phyloP scores from a whole-genome alignment of 30 jellyfish, hydroid and myxozoan genomes.

The Aurelia aurita complex sp. Pacific region DNA sequence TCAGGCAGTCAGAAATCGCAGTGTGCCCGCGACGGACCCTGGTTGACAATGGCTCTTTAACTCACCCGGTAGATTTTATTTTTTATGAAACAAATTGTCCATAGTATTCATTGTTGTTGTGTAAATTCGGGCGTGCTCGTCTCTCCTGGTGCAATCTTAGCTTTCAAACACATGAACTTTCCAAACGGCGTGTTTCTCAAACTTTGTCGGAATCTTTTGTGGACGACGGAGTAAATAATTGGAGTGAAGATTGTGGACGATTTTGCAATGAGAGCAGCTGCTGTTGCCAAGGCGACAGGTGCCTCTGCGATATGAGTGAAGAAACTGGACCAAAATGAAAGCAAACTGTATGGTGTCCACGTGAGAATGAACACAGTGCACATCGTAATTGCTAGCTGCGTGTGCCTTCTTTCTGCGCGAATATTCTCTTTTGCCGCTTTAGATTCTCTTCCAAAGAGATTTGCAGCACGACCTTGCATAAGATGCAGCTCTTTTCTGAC shows the following conservation, averaged over 20 bases:
- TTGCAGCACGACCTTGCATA: conserved; percentile 55
- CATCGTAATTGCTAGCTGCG: conserved; percentile 56
- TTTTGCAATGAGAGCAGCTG: conserved; percentile 67
- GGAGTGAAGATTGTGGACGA: conserved; percentile 78
- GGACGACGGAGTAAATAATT: conserved; percentile 46
- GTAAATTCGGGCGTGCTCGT: conserved; percentile 4
- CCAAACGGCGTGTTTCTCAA: conserved; percentile 6
- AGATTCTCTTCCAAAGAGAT: conserved; percentile 51
- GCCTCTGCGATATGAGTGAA: conserved; percentile 20
- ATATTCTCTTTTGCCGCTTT: conserved; percentile 38
- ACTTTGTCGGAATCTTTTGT: conserved; percentile 53
- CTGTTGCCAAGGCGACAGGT: conserved; percentile 37
- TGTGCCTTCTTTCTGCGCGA: conserved; percentile 60
- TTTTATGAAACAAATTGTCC: too few species aligned
- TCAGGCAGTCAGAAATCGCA: too few species aligned
- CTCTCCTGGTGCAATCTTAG: conserved; percentile 18
- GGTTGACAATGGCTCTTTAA: too few species aligned
- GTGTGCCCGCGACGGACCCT: too few species aligned
- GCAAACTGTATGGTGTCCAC: conserved; percentile 71
- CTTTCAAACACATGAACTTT: conserved; percentile 9
- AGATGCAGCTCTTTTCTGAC: conserved; percentile 25
- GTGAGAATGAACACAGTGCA: conserved; percentile 46
- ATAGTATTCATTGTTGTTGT: too few species aligned
- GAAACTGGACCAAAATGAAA: conserved; percentile 65
- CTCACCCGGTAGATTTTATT: too few species aligned